These are phyloP conservation scores for Eufriesea mexicana DNA, from an alignment of 1,140 invertebrate species.

Conservation along the genomic window DNA sequence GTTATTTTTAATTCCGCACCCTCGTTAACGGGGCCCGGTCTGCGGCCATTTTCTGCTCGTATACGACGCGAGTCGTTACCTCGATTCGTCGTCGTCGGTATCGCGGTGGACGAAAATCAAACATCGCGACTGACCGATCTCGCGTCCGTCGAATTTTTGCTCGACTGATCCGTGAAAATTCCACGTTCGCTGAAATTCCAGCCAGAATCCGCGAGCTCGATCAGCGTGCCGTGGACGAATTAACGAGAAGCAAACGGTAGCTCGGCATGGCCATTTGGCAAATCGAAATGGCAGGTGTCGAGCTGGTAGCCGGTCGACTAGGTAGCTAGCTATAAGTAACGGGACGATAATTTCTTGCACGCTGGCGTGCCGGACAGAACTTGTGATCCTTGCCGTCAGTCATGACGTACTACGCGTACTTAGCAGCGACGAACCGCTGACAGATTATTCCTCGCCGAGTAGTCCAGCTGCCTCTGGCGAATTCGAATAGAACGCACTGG, in stretches of 20 bases:
- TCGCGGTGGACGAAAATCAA: too few relatives aligned
- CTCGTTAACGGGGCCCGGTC: background rate
- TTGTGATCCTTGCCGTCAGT: too few relatives aligned
- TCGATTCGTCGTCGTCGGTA: too few relatives aligned
- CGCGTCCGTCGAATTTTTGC: background rate
- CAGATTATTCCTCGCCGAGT: background rate
- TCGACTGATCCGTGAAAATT: background rate
- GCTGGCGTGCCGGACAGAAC: background rate
- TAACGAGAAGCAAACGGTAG: background rate
- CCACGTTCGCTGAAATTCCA: background rate
- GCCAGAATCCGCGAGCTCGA: too few relatives aligned
- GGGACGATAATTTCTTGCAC: background rate
- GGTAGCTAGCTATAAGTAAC: background rate
- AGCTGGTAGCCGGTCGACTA: background rate
- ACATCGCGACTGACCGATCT: too few relatives aligned
- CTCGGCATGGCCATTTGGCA: constrained; percentile 7
- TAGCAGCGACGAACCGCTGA: background rate
- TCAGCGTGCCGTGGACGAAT: background rate
- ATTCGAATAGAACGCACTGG: background rate
- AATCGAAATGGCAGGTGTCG: constrained; percentile 36
- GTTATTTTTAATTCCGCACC: constrained; percentile 38
- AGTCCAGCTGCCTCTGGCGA: too few relatives aligned
- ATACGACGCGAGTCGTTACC: too few relatives aligned
- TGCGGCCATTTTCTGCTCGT: constrained; percentile 7
- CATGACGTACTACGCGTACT: too few relatives aligned